These are phyloP conservation scores for Salarias fasciatus DNA, from an alignment of 2,797 vertebrate genomes.

Conservation along the genomic window DNA sequence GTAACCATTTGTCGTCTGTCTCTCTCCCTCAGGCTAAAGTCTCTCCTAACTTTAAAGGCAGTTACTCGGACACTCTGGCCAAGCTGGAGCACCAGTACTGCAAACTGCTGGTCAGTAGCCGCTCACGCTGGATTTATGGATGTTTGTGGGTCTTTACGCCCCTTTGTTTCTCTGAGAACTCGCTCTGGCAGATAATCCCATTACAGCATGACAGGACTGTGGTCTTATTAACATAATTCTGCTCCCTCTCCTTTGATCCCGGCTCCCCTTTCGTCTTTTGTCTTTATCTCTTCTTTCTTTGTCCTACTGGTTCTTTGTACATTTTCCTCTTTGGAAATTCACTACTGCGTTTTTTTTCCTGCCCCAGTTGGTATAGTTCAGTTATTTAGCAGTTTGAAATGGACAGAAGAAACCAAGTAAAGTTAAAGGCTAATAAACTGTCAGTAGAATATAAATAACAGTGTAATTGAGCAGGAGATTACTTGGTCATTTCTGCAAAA, in stretches of 20 bases:
- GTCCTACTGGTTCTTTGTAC: neutral
- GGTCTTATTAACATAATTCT: neutral
- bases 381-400: slow-evolving; percentile 76
- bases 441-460: no score
- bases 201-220: slow-evolving; percentile 52
- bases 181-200: slow-evolving; percentile 55
- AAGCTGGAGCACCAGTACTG: slow-evolving; percentile 97
- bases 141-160: neutral
- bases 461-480: no score
- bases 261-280: slow-evolving; percentile 2
- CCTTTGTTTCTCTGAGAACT: slow-evolving; percentile 41
- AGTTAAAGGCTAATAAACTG: no score
- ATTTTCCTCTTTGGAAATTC: neutral
- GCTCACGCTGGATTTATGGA: neutral
- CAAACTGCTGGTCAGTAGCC: slow-evolving; percentile 92
- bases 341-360: neutral
- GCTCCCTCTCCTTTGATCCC: neutral
- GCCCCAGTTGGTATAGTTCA: no score
- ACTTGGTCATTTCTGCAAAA: no score
- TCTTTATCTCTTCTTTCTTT: neutral
- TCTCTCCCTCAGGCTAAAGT: slow-evolving; percentile 85
- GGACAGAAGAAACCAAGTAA: no score
- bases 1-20: neutral
- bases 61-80: slow-evolving; percentile 91
- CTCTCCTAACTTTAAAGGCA: slow-evolving; percentile 91